Evolutionary conservation across 2,797 vertebrate genomes (phyloP).

Genomic region (Artibeus jamaicensis): DNA sequence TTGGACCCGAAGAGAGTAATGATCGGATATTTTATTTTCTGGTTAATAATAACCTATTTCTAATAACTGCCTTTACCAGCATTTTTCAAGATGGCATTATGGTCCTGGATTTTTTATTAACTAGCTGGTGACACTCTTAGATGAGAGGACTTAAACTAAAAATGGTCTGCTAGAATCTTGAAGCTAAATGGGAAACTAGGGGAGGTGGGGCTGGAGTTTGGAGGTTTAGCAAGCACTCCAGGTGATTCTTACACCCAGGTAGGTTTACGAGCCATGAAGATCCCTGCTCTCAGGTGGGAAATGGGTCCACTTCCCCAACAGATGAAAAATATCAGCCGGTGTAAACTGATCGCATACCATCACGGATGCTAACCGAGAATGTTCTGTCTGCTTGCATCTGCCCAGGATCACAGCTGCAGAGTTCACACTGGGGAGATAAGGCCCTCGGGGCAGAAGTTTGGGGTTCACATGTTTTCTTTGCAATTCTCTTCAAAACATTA

Average conservation of each 20-base stretch:
- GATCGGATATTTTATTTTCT: neutral
- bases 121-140: neutral
- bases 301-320: neutral
- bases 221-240: neutral
- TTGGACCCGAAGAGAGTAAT: neutral
- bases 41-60: neutral
- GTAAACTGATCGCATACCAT: neutral
- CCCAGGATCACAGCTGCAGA: neutral
- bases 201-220: neutral
- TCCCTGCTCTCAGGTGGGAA: neutral
- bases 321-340: neutral
- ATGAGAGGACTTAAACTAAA: neutral
- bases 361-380: neutral
- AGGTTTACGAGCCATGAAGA: neutral
- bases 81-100: neutral
- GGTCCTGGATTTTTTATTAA: neutral
- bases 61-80: neutral
- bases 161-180: neutral
- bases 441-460: neutral
- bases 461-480: neutral
- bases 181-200: neutral
- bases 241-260: neutral
- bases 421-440: rapidly evolving
- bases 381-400: neutral
- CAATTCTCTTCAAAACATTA: neutral